Evolutionary conservation across 2,113 vertebrate genomes (phyloP).

Genomic region (Erinaceus europaeus): DNA sequence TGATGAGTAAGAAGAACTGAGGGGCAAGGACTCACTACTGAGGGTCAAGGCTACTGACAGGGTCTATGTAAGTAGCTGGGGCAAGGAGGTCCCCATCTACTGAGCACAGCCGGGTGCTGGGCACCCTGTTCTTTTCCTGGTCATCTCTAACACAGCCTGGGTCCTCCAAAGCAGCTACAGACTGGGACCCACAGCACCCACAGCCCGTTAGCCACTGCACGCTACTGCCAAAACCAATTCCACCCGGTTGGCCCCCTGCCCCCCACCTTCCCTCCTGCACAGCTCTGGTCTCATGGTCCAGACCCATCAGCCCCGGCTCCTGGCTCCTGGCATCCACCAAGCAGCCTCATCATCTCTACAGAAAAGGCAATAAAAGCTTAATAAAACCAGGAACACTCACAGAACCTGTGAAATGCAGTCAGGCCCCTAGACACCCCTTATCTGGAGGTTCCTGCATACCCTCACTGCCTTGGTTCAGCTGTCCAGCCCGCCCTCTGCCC

Average conservation of each 20-base stretch:
- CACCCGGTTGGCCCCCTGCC: not conserved
- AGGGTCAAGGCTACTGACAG: too few relatives aligned
- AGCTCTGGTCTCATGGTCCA: not conserved
- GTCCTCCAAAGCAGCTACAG: not conserved
- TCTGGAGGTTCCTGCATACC: not conserved
- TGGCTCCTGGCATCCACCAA: too few relatives aligned
- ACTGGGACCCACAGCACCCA: not conserved
- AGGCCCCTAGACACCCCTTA: not conserved
- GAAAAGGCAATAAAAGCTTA: slow-evolving; percentile 49
- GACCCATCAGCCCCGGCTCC: not conserved
- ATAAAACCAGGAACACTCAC: slow-evolving; percentile 1
- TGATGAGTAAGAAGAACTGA: too few relatives aligned
- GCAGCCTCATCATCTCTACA: not conserved
- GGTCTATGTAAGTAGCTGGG: not conserved
- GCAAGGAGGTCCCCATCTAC: too few relatives aligned
- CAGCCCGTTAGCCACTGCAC: not conserved
- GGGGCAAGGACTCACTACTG: too few relatives aligned
- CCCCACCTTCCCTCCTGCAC: not conserved
- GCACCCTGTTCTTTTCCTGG: too few relatives aligned
- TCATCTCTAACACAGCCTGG: not conserved
- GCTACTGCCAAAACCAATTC: not conserved
- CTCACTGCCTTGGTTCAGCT: not conserved
- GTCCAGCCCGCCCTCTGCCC: not conserved
- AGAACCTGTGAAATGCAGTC: not conserved
- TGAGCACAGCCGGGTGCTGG: not conserved